Evolutionary conservation across 2,113 vertebrate species (phyloP).

Genomic region (Pterocles burchelli): DNA sequence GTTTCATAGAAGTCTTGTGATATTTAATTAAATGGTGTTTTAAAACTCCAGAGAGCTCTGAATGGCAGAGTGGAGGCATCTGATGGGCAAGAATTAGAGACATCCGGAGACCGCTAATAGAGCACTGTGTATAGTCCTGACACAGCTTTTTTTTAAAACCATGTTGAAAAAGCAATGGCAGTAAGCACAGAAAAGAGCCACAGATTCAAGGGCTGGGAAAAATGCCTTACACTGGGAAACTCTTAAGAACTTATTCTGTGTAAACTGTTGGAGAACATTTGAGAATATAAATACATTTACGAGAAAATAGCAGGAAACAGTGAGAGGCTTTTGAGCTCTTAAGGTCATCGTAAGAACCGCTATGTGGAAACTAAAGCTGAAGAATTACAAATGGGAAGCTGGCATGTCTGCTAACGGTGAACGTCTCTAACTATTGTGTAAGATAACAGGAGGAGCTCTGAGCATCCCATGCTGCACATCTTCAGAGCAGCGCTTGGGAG

Average conservation of each 20-base stretch:
- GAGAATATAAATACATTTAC: neutral
- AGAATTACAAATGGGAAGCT: neutral
- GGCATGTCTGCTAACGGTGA: neutral
- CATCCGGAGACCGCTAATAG: neutral
- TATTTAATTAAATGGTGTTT: neutral
- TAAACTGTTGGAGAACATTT: neutral
- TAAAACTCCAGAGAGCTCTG: neutral
- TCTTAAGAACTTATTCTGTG: neutral
- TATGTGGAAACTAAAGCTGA: neutral
- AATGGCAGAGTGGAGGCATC: neutral
- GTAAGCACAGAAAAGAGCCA: neutral
- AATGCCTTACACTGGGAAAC: neutral
- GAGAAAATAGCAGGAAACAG: neutral
- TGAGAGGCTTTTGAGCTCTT: neutral
- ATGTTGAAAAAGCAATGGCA: neutral
- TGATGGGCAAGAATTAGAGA: neutral
- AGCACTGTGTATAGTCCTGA: accelerated
- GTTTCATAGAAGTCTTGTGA: neutral
- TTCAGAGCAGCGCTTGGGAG: neutral
- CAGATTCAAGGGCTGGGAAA: neutral
- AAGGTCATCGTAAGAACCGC: neutral
- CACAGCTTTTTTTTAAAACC: neutral
- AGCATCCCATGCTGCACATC: neutral
- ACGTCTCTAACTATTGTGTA: neutral
- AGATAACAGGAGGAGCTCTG: neutral